These are phyloP conservation scores for Panonychus citri DNA, from an alignment of 1,140 invertebrate genomes.

Conservation along the genomic window DNA sequence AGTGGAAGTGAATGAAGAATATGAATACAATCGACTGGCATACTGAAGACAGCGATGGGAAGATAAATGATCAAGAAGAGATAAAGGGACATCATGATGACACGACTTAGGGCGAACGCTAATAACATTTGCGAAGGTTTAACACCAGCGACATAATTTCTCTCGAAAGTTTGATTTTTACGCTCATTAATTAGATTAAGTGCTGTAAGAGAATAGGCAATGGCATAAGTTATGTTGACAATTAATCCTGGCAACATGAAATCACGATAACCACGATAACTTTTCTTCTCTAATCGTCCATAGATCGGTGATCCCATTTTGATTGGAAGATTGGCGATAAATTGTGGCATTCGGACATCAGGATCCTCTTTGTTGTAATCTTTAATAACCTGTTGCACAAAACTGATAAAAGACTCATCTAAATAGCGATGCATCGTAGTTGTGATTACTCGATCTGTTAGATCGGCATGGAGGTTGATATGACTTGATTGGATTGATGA, in stretches of 20 bases:
- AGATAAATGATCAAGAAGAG: background rate
- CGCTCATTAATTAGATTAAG: constrained; percentile 70
- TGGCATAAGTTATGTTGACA: constrained; percentile 76
- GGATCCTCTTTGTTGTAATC: background rate
- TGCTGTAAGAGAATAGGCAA: constrained; percentile 76
- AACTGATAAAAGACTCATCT: background rate
- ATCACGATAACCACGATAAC: constrained; percentile 20
- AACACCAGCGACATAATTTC: constrained; percentile 68
- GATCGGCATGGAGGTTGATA: constrained; percentile 2
- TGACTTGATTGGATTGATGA: background rate
- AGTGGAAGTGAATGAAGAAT: background rate
- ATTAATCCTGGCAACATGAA: constrained; percentile 84
- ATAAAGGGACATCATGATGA: background rate
- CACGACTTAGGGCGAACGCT: constrained; percentile 31
- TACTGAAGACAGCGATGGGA: background rate
- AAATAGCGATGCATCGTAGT: background rate
- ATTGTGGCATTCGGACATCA: background rate
- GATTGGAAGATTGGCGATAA: constrained; percentile 12
- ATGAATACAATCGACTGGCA: background rate
- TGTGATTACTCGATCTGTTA: background rate
- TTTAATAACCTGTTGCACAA: background rate
- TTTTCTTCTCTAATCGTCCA: constrained; percentile 29
- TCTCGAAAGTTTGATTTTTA: constrained; percentile 59
- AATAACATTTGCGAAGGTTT: constrained; percentile 64
- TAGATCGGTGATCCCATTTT: constrained; percentile 60